Evolutionary conservation across 37 sponge, comb jelly and placozoan species (phyloP).

Genomic region (Haliclona indistincta): DNA sequence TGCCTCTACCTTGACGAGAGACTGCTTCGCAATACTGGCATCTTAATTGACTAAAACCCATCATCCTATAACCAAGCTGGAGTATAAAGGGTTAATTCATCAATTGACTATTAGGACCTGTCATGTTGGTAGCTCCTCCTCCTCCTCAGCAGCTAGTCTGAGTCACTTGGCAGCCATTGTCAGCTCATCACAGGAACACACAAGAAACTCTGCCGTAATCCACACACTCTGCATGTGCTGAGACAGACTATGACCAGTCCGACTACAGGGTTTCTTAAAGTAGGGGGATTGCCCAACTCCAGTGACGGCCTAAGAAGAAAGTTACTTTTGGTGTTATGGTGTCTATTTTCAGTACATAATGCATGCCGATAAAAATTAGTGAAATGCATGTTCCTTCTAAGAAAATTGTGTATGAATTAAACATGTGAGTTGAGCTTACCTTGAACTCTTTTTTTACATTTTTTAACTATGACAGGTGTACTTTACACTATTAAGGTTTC

Average conservation of each 20-base stretch:
- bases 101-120: too few relatives aligned
- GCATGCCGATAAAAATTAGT: too few relatives aligned
- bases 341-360: too few relatives aligned
- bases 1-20: conserved; percentile 54
- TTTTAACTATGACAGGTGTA: conserved; percentile 35
- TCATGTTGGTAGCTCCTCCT: neutral
- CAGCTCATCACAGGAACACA: conserved; percentile 66
- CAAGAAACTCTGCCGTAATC: conserved; percentile 35
- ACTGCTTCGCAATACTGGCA: neutral
- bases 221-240: conserved; percentile 56
- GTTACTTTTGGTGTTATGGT: too few relatives aligned
- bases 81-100: neutral
- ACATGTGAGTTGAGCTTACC: conserved; percentile 18
- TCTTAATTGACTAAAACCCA: conserved; percentile 24
- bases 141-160: conserved; percentile 13
- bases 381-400: too few relatives aligned
- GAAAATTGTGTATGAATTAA: too few relatives aligned
- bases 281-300: too few relatives aligned
- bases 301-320: too few relatives aligned
- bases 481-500: too few relatives aligned
- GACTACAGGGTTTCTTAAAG: too few relatives aligned
- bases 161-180: conserved; percentile 40
- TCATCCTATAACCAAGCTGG: conserved; percentile 25
- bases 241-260: neutral
- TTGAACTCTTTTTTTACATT: conserved; percentile 67